Base-by-base conservation (phyloP, 1,140 invertebrate species). In the Pararge aegeria region DNA sequence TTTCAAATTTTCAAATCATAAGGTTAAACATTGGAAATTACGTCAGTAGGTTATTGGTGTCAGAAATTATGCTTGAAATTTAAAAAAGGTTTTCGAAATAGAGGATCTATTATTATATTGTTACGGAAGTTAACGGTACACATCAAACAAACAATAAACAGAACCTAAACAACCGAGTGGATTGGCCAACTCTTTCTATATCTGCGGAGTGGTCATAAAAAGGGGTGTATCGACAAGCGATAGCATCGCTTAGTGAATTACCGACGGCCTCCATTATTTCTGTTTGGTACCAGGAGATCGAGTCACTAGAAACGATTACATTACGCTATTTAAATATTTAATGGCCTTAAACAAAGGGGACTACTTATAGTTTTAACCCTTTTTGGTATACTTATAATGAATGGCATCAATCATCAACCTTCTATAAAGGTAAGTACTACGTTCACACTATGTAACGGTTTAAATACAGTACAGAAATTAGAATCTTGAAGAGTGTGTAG, bases 231-330 rank as follows among this genome's bases (percentile, higher is more conserved):
- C 77, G 77, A 75, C 77, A 78, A 71, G 53, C 69, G 79, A 83
- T 83, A 80, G 55, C 69, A 85, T 82, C 73, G 71, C 70, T 80
- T 75, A 80, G 77, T 82, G 75, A 85, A 71, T 80, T 80, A 83
- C 75, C 67, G 73, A 61, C 61, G 50, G 61, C 58, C 61, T 55
- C 68, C 73, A 81, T 78, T 83, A 83, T 80, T 81, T 64, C 61
- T 67, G 58, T 51, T 66, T 34, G 29, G 40, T 49, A 64, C 73
- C 54, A 16, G 13, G 67, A 72, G 9, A 24, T 62, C 29, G 7
- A 30, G 15, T 54, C 20, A 46, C 70, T 73, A 40, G 64, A 75
- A 66, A 49, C 19, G 66, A n/a, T 61, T 21, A 16, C 12, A 27
- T 3, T 37, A 12, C 12, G 34, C 34, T n/a, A n/a, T n/a, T 27